phyloP scores from a whole-genome alignment of 2,797 vertebrate genomes.

The Phrynocephalus guinanensis region DNA sequence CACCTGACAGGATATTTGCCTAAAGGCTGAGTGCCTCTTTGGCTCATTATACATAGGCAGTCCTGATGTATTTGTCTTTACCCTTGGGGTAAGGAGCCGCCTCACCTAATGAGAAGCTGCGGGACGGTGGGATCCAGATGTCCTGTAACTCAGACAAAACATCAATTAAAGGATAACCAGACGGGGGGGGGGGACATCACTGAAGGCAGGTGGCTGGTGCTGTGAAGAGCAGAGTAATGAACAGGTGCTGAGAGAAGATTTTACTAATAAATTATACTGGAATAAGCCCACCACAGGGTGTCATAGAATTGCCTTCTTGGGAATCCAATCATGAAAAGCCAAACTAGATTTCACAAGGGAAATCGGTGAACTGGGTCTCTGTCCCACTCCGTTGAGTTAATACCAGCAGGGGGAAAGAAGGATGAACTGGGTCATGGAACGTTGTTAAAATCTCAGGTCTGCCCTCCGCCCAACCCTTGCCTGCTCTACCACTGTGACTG shows the following conservation, averaged over 20 bases:
- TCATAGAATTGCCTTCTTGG: neutral
- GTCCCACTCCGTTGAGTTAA: too few relatives aligned
- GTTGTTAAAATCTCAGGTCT: too few relatives aligned
- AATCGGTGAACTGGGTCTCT: neutral
- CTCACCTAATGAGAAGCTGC: neutral
- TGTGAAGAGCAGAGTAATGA: constrained; percentile 20
- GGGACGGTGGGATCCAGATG: neutral
- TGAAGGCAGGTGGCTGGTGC: neutral
- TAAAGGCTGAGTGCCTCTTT: neutral
- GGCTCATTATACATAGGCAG: neutral
- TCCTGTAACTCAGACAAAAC: neutral
- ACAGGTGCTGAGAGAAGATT: constrained; percentile 20
- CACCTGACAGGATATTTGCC: neutral
- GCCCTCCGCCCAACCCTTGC: too few relatives aligned
- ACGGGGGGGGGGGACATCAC: neutral
- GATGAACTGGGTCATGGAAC: too few relatives aligned
- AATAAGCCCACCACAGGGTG: neutral
- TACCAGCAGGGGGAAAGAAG: too few relatives aligned
- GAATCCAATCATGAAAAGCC: neutral
- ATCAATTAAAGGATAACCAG: neutral
- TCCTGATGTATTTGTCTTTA: neutral
- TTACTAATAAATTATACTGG: constrained; percentile 9
- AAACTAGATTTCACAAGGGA: neutral
- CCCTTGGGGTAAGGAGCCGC: neutral
- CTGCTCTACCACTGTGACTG: too few relatives aligned